Evolutionary conservation across 2,113 vertebrate genomes (phyloP).

Genomic region (Spilogale gracilis): DNA sequence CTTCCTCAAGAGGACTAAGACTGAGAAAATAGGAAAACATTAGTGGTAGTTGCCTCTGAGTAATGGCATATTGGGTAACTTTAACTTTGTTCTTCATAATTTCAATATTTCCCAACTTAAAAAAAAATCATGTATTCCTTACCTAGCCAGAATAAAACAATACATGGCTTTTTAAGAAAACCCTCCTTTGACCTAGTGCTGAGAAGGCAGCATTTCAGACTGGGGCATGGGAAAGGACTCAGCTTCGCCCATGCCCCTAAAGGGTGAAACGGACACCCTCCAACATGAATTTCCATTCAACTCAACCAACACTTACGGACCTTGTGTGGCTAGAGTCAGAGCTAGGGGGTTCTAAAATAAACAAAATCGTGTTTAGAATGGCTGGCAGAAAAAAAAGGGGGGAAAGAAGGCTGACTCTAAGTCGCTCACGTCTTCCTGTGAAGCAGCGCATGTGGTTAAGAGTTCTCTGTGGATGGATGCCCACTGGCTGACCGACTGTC

Average conservation of each 20-base stretch:
- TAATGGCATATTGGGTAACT: not conserved
- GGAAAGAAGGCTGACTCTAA: not conserved
- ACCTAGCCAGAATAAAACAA: not conserved
- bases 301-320: not conserved
- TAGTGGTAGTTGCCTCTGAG: not conserved
- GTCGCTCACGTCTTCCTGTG: not conserved
- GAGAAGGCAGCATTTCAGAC: not conserved
- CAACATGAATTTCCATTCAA: not conserved
- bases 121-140: not conserved
- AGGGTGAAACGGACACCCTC: not conserved
- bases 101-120: not conserved
- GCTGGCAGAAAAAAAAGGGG: not conserved
- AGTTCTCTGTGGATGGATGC: conserved; percentile 48
- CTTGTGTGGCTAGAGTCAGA: not conserved
- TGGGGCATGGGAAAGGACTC: not conserved
- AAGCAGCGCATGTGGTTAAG: not conserved
- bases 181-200: not conserved
- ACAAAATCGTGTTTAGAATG: not conserved
- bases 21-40: not conserved
- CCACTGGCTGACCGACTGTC: not conserved
- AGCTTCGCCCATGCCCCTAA: not conserved
- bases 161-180: not conserved
- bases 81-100: conserved; percentile 24
- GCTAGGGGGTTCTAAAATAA: conserved; percentile 11
- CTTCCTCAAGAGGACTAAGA: not conserved